These are phyloP conservation scores for Ormia ochracea DNA, from an alignment of 2,888 invertebrate genomes.

Conservation along the genomic window DNA sequence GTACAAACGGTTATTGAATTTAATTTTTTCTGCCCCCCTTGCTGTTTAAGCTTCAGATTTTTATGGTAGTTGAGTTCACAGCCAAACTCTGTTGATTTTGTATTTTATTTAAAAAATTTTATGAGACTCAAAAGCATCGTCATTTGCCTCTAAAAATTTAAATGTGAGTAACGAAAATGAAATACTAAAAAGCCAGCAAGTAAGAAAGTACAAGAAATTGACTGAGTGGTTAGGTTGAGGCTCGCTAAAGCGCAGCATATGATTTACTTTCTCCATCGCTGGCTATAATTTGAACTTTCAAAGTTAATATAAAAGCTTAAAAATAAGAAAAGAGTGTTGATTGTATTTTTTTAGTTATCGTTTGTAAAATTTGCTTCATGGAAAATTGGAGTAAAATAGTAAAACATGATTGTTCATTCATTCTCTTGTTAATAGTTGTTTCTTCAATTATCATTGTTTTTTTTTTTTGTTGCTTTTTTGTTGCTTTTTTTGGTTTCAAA, in stretches of 20 bases:
- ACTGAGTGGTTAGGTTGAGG: background rate
- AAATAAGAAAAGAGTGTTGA: background rate
- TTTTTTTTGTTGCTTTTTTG: background rate
- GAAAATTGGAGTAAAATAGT: constrained; percentile 48
- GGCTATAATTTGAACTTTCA: constrained; percentile 61
- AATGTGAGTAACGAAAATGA: constrained; percentile 4
- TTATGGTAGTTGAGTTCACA: constrained; percentile 22
- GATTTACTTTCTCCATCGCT: constrained; percentile 61
- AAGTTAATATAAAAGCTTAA: constrained; percentile 48
- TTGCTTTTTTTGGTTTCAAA: background rate
- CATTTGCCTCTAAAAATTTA: background rate
- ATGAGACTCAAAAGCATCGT: background rate
- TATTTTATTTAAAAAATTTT: background rate
- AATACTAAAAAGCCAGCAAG: constrained; percentile 23
- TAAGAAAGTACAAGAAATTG: constrained; percentile 15
- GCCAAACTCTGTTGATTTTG: background rate
- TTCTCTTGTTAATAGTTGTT: background rate
- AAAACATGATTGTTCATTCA: constrained; percentile 47
- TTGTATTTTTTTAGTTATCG: constrained; percentile 6
- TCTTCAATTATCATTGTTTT: constrained; percentile 3
- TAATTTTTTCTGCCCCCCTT: background rate
- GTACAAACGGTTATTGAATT: constrained; percentile 42
- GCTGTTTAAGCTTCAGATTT: constrained; percentile 15
- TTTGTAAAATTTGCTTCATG: background rate
- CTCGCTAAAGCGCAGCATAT: constrained; percentile 44